These are phyloP conservation scores for Lichenostomus cassidix DNA, from an alignment of 2,113 vertebrate genomes.

Conservation along the genomic window DNA sequence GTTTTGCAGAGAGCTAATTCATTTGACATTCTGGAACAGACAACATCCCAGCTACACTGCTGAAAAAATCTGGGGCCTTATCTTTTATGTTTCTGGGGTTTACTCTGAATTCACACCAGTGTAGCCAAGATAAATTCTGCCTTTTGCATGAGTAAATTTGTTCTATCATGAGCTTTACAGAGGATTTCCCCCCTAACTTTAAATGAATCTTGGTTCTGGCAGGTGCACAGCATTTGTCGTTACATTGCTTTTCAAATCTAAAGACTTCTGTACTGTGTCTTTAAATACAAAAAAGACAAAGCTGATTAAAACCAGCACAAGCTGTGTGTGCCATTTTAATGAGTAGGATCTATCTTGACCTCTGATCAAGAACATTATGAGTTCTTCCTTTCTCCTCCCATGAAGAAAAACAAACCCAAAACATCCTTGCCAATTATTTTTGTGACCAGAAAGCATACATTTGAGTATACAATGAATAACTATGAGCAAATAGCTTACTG, in stretches of 20 bases:
- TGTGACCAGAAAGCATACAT: slow-evolving; percentile 37
- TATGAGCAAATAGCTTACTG: slow-evolving; percentile 18
- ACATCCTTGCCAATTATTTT: slow-evolving; percentile 32
- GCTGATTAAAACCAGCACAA: slow-evolving; percentile 39
- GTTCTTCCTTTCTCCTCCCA: slow-evolving; percentile 42
- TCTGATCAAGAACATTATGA: not conserved
- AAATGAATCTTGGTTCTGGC: not conserved
- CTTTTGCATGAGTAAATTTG: not conserved
- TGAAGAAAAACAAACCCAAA: slow-evolving; percentile 23
- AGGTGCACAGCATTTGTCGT: not conserved
- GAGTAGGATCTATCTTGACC: slow-evolving; percentile 8
- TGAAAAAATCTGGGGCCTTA: not conserved
- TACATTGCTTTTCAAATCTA: not conserved
- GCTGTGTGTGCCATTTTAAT: not conserved
- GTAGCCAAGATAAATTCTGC: not conserved
- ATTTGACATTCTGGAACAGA: not conserved
- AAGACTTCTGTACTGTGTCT: not conserved
- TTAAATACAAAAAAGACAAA: slow-evolving; percentile 14
- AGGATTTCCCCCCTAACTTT: not conserved
- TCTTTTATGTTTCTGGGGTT: not conserved
- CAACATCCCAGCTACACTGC: not conserved
- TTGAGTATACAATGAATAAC: slow-evolving; percentile 20
- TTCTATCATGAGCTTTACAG: not conserved
- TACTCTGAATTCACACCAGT: not conserved
- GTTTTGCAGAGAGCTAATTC: not conserved